phyloP scores from a whole-genome alignment of 2,888 invertebrate genomes.

The Perizoma flavofasciatum region DNA sequence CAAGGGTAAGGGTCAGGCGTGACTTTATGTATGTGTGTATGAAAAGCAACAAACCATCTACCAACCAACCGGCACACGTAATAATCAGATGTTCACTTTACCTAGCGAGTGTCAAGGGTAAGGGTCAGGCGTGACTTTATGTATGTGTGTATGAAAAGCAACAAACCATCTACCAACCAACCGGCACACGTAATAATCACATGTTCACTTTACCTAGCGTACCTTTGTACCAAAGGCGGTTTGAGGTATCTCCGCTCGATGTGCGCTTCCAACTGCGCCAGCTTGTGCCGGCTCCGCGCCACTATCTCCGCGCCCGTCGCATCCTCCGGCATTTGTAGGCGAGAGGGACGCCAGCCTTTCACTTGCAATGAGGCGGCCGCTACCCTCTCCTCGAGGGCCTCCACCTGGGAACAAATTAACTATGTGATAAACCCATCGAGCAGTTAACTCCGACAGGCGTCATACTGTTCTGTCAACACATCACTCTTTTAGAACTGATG shows the following conservation, averaged over 20 bases:
- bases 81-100: conserved; percentile 45
- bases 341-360: conserved; percentile 91
- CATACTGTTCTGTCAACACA: no score
- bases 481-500: no score
- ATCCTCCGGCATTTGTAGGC: conserved; percentile 76
- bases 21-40: neutral
- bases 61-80: conserved; percentile 30
- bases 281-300: conserved; percentile 86
- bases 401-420: conserved; percentile 81
- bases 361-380: conserved; percentile 95
- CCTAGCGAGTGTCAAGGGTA: no score
- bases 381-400: conserved; percentile 94
- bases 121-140: no score
- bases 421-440: no score
- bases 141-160: conserved; percentile 15
- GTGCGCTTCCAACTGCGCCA: conserved; percentile 93
- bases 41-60: conserved; percentile 26
- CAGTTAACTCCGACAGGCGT: no score
- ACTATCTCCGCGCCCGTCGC: conserved; percentile 83
- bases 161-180: conserved; percentile 27
- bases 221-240: conserved; percentile 91
- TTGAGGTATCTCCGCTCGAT: conserved; percentile 97
- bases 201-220: conserved; percentile 66
- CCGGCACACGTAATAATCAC: conserved; percentile 28
- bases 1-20: no score